Percentiles rank a stretch among this genome's conserved stretches.
Conservation (phyloP, 2,113 vertebrate genomes). For the Isurus oxyrinchus region DNA sequence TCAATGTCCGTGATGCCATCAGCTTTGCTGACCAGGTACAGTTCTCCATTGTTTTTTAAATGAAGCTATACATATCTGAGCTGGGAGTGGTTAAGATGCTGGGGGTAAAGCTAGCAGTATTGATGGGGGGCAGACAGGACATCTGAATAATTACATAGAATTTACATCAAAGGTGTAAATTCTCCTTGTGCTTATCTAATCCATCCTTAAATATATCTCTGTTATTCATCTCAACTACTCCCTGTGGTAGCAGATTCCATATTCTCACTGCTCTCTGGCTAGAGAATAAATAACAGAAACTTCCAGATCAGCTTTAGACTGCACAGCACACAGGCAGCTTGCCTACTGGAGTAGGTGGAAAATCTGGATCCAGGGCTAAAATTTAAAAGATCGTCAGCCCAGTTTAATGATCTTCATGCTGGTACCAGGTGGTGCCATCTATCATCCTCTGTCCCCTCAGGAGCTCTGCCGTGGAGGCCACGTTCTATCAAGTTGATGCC, state of each 20-base stretch:
- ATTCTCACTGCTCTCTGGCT: neutral
- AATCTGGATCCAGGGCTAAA: neutral
- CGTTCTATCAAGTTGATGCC: neutral
- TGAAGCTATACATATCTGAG: neutral
- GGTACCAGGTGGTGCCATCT: neutral
- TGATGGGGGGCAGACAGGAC: neutral
- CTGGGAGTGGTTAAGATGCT: neutral
- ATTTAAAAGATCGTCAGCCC: neutral
- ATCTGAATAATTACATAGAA: neutral
- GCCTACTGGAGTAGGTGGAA: neutral
- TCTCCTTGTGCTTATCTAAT: neutral
- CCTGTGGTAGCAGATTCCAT: neutral
- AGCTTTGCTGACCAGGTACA: conserved; percentile 87
- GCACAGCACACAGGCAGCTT: neutral
- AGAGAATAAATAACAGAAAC: neutral
- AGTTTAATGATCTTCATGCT: neutral
- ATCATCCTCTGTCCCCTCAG: neutral
- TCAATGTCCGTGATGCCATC: conserved; percentile 93
- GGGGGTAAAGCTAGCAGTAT: neutral
- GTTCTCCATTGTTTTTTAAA: neutral
- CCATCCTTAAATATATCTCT: neutral
- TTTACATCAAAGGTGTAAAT: neutral
- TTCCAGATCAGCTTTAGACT: neutral
- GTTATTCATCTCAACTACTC: neutral
- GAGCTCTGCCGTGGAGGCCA: neutral